A percentile compares a stretch with the other conserved stretches of the same genome.
Conservation (phyloP, 2,797 vertebrate genomes). For the Gastrophryne carolinensis region DNA sequence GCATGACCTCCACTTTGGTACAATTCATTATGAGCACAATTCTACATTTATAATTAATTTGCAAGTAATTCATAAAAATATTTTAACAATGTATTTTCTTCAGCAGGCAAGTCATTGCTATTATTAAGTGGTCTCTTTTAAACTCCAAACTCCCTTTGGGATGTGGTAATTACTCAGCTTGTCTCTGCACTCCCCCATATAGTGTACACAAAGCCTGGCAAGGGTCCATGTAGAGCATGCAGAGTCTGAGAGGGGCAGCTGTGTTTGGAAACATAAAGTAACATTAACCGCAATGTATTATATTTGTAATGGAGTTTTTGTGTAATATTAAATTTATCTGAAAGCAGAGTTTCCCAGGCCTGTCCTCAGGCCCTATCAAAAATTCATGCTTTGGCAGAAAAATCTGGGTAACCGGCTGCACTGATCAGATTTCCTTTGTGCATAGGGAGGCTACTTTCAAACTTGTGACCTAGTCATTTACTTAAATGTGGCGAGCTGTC, state of each 20-base stretch:
- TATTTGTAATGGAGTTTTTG: too few species aligned
- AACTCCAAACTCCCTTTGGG: not conserved
- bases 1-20: conserved; percentile 8
- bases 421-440: too few species aligned
- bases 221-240: conserved; percentile 10
- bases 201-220: conserved; percentile 1
- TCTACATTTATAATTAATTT: conserved; percentile 9
- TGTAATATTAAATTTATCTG: too few species aligned
- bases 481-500: too few species aligned
- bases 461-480: too few species aligned
- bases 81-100: conserved; percentile 27
- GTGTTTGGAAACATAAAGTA: conserved; percentile 1
- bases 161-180: conserved; percentile 17
- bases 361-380: too few species aligned
- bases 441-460: too few species aligned
- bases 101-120: not conserved
- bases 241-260: conserved; percentile 14
- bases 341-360: too few species aligned
- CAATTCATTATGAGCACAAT: conserved; percentile 6
- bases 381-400: too few species aligned
- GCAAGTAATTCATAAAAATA: conserved; percentile 31
- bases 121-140: not conserved
- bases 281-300: not conserved
- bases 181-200: not conserved
- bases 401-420: too few species aligned